Conservation (phyloP, 2,113 vertebrate species). For the Pelvicachromis taeniatus region DNA sequence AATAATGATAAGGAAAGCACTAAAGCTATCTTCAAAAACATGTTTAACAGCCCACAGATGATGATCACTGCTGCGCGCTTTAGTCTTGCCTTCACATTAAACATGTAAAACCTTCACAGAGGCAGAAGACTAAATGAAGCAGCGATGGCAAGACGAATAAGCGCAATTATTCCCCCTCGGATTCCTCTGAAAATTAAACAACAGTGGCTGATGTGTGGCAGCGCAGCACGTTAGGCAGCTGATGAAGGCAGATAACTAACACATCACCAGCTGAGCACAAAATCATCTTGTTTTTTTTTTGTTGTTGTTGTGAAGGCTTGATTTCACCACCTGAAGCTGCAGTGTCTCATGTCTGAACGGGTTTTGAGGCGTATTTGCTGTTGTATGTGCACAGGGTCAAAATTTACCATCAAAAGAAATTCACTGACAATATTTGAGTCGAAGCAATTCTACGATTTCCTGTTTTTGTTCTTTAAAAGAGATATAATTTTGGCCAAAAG, state of each 20-base stretch:
- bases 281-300: background rate
- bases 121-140: background rate
- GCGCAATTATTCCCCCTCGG: background rate
- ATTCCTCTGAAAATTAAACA: background rate
- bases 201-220: background rate
- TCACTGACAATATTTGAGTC: background rate
- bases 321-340: background rate
- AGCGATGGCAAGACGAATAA: background rate
- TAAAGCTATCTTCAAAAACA: background rate
- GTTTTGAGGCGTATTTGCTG: background rate
- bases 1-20: too few relatives aligned
- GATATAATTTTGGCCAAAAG: background rate
- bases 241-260: background rate
- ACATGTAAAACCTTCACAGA: background rate
- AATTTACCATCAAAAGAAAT: background rate
- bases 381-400: background rate
- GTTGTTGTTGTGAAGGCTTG: background rate
- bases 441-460: background rate
- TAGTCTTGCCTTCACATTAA: background rate
- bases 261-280: background rate
- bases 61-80: background rate
- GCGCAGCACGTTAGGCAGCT: background rate
- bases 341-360: background rate
- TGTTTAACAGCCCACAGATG: background rate
- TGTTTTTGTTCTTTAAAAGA: background rate